These are phyloP conservation scores for Chaetophractus vellerosus DNA, from an alignment of 2,797 vertebrate species.

Conservation along the genomic window DNA sequence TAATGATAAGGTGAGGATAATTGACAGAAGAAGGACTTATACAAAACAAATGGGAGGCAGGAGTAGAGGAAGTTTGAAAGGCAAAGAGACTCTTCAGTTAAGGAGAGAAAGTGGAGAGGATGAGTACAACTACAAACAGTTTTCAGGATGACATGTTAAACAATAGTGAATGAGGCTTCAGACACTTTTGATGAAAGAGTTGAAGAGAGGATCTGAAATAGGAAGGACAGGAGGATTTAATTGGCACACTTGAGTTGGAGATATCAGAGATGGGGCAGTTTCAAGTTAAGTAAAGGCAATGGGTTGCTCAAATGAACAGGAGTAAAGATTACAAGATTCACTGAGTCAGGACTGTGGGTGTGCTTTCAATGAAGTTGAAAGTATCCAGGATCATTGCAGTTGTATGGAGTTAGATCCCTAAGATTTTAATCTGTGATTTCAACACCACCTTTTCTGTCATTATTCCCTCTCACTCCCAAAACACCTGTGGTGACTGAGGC, in stretches of 20 bases:
- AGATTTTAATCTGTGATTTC: too few relatives aligned
- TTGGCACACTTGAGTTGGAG: neutral
- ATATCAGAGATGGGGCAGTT: neutral
- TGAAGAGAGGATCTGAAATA: neutral
- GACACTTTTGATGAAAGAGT: neutral
- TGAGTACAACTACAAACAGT: neutral
- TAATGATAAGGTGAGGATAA: too few relatives aligned
- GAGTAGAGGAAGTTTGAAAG: too few relatives aligned
- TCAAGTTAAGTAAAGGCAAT: neutral
- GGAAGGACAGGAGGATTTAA: neutral
- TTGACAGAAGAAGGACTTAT: too few relatives aligned
- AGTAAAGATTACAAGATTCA: too few relatives aligned
- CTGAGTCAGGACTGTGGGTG: neutral
- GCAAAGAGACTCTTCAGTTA: too few relatives aligned
- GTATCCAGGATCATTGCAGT: neutral
- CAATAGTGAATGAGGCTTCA: neutral
- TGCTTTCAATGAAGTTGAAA: neutral
- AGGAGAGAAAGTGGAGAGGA: too few relatives aligned
- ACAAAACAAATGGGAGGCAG: too few relatives aligned
- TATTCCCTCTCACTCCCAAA: neutral
- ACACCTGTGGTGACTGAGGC: neutral
- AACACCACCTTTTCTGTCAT: neutral
- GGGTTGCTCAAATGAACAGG: neutral
- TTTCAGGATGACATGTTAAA: neutral
- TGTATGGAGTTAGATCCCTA: neutral